Evolutionary conservation across 2,888 invertebrate genomes (phyloP).

Genomic region (Thymelicus lineola): DNA sequence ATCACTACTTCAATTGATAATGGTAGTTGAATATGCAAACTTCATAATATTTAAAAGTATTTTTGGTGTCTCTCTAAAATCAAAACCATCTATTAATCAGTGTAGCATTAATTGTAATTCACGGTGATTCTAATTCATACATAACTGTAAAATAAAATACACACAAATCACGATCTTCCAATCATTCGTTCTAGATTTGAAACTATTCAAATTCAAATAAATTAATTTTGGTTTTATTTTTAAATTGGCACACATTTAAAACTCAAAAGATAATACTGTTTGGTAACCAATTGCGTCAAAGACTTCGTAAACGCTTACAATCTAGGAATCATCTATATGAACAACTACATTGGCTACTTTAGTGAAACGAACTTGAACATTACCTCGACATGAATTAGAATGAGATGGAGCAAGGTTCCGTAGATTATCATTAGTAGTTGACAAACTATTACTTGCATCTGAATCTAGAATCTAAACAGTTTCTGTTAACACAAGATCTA

Average conservation of each 20-base stretch:
- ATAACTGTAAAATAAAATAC: not conserved
- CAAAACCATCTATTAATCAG: no score
- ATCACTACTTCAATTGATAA: not conserved
- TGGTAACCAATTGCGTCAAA: slow-evolving; percentile 38
- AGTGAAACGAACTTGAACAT: slow-evolving; percentile 54
- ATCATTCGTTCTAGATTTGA: slow-evolving; percentile 1
- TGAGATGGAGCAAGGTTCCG: slow-evolving; percentile 19
- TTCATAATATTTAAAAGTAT: no score
- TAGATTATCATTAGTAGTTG: slow-evolving; percentile 8
- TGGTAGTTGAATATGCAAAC: not conserved
- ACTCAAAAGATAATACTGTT: slow-evolving; percentile 36
- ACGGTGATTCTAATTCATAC: not conserved
- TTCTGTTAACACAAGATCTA: not conserved
- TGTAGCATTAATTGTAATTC: not conserved
- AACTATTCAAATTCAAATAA: slow-evolving; percentile 11
- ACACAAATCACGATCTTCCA: not conserved
- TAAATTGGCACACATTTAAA: slow-evolving; percentile 34
- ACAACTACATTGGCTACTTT: slow-evolving; percentile 50
- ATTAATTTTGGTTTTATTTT: slow-evolving; percentile 13
- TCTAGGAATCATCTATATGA: slow-evolving; percentile 36
- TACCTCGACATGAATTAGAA: slow-evolving; percentile 34
- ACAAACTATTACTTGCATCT: slow-evolving; percentile 1
- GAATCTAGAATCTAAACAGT: not conserved
- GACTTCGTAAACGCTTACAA: slow-evolving; percentile 17
- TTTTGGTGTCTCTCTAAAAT: no score